These are phyloP conservation scores for Globia sparganii DNA, from an alignment of 2,888 invertebrate species.

Conservation along the genomic window DNA sequence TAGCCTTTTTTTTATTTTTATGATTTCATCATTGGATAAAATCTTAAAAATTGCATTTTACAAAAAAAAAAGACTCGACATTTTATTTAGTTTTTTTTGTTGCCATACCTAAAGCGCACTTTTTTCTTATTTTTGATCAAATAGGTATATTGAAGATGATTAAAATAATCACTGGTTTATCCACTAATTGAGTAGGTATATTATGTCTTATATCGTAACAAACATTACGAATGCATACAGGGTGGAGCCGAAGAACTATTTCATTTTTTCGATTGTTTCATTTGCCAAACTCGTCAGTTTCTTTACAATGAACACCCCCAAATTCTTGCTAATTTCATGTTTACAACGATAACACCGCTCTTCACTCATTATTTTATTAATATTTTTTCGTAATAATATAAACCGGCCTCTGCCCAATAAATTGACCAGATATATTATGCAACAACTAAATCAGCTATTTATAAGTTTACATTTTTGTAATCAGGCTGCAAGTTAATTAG, in stretches of 20 bases:
- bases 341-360: no score
- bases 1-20: no score
- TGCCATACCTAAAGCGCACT: accelerated
- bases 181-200: neutral
- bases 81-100: neutral
- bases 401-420: neutral
- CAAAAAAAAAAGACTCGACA: neutral
- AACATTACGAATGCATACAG: slow-evolving; percentile 1
- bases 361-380: no score
- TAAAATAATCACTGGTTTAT: neutral
- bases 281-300: neutral
- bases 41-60: neutral
- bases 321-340: neutral
- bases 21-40: no score
- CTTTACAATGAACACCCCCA: neutral
- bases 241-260: neutral
- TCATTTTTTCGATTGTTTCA: neutral
- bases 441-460: slow-evolving; percentile 3
- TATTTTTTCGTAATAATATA: no score
- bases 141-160: neutral
- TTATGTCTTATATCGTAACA: slow-evolving; percentile 20
- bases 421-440: neutral
- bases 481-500: neutral
- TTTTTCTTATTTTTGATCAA: neutral
- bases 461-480: slow-evolving; percentile 4